Conservation (phyloP, 2,888 invertebrate genomes). For the Cinara cedri region DNA sequence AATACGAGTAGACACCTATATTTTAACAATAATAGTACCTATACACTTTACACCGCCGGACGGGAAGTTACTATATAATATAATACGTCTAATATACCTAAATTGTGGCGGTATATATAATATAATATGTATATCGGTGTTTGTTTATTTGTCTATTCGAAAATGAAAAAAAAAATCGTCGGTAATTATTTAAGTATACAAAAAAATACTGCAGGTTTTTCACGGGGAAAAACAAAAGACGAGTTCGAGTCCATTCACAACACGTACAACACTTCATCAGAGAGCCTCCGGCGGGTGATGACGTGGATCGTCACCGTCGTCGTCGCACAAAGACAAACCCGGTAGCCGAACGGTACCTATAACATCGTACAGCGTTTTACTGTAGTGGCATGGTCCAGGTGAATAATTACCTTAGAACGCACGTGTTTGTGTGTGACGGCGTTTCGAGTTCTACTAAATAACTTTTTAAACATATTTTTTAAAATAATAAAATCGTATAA, state of each 20-base stretch:
- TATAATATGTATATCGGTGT: background rate
- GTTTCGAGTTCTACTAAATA: slow-evolving; percentile 1
- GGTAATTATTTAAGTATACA: slow-evolving; percentile 42
- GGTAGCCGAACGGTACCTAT: slow-evolving; percentile 38
- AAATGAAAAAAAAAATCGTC: slow-evolving; percentile 11
- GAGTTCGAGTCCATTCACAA: background rate
- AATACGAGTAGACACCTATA: no score
- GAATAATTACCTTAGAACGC: slow-evolving; percentile 44
- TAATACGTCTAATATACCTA: no score
- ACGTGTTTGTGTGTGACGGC: background rate
- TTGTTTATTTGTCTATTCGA: slow-evolving; percentile 24
- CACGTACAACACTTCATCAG: background rate
- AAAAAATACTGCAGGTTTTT: slow-evolving; percentile 21
- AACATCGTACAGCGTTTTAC: no score
- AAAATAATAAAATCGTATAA: background rate
- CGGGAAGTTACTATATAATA: no score
- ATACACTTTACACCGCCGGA: no score
- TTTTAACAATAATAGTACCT: no score
- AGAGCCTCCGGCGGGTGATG: slow-evolving; percentile 32
- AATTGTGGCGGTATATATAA: background rate
- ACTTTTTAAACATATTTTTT: slow-evolving; percentile 5
- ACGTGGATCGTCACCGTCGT: background rate
- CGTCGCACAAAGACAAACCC: slow-evolving; percentile 42
- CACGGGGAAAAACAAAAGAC: slow-evolving; percentile 54
- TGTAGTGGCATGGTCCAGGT: slow-evolving; percentile 5